A percentile compares a stretch with the other conserved stretches of the same genome.
Evolutionary conservation across 2,888 invertebrate genomes (phyloP).

Genomic region (Lasioglossum malachurum): DNA sequence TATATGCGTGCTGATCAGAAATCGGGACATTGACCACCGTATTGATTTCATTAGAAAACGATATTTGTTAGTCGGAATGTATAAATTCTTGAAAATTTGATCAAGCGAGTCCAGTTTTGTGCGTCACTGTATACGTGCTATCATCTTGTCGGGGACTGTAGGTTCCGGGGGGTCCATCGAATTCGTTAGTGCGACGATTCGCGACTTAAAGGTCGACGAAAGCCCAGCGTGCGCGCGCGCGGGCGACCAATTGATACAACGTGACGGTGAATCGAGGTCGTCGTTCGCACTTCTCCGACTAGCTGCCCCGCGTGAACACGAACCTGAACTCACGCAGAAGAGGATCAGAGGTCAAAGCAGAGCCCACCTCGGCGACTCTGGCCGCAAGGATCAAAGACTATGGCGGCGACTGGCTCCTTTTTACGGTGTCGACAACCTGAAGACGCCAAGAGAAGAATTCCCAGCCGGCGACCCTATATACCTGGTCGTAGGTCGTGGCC

Average conservation of each 20-base stretch:
- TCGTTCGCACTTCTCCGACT: constrained; percentile 49
- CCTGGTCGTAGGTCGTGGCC: constrained; percentile 46
- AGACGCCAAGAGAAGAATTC: constrained; percentile 41
- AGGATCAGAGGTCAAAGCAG: constrained; percentile 57
- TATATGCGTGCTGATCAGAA: too few relatives aligned
- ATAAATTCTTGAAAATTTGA: neutral
- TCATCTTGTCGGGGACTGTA: neutral
- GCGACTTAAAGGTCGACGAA: constrained; percentile 48
- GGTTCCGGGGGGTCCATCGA: neutral
- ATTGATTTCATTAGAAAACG: too few relatives aligned
- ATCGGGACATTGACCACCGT: too few relatives aligned
- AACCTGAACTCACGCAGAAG: constrained; percentile 57
- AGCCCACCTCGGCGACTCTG: constrained; percentile 46
- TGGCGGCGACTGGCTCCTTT: constrained; percentile 42
- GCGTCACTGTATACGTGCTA: neutral
- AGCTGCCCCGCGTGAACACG: constrained; percentile 27
- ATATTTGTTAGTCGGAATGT: too few relatives aligned
- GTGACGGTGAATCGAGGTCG: constrained; percentile 54
- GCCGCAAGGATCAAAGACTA: constrained; percentile 66
- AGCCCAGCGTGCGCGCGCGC: constrained; percentile 18
- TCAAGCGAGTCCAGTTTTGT: neutral
- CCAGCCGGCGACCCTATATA: constrained; percentile 38
- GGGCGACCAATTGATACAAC: constrained; percentile 52
- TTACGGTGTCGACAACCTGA: constrained; percentile 42
- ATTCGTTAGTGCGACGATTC: constrained; percentile 16